These are phyloP conservation scores for Puntigrus tetrazona DNA, from an alignment of 2,113 vertebrate species.

Conservation along the genomic window DNA sequence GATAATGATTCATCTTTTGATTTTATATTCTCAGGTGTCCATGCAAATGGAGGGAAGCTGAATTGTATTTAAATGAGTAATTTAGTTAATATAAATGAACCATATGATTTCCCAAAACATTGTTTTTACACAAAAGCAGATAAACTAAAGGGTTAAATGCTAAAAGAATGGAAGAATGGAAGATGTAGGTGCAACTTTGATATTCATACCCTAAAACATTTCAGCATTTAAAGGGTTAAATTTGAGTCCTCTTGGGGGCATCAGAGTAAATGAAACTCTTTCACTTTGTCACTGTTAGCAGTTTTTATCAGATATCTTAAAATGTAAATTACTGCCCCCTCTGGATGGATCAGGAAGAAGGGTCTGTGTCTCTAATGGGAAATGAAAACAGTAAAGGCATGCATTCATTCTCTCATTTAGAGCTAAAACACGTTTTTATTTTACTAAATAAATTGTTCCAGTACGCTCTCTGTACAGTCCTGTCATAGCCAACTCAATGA, in stretches of 20 bases:
- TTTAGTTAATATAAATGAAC: not conserved
- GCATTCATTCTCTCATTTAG: not conserved
- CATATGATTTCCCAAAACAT: not conserved
- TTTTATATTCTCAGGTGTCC: not conserved
- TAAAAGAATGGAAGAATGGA: not conserved
- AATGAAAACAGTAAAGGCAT: not conserved
- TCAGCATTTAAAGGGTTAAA: slow-evolving; percentile 69
- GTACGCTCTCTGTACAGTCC: not conserved
- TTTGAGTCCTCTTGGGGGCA: slow-evolving; percentile 1
- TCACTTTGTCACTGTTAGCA: slow-evolving; percentile 57
- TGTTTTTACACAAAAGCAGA: too few relatives aligned
- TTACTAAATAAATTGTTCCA: not conserved
- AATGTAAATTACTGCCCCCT: slow-evolving; percentile 59
- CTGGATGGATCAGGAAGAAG: slow-evolving; percentile 51
- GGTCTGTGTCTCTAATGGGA: not conserved
- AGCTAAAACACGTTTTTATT: not conserved
- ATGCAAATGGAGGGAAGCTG: not conserved
- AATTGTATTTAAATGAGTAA: not conserved
- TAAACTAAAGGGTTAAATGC: not conserved
- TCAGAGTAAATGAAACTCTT: slow-evolving; percentile 57
- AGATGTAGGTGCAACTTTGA: not conserved
- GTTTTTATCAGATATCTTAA: slow-evolving; percentile 21
- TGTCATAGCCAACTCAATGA: not conserved
- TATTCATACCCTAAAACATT: slow-evolving; percentile 38
- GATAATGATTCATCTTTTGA: not conserved